Evolutionary conservation across 2,797 vertebrate genomes (phyloP).

Genomic region (Cyclopterus lumpus): DNA sequence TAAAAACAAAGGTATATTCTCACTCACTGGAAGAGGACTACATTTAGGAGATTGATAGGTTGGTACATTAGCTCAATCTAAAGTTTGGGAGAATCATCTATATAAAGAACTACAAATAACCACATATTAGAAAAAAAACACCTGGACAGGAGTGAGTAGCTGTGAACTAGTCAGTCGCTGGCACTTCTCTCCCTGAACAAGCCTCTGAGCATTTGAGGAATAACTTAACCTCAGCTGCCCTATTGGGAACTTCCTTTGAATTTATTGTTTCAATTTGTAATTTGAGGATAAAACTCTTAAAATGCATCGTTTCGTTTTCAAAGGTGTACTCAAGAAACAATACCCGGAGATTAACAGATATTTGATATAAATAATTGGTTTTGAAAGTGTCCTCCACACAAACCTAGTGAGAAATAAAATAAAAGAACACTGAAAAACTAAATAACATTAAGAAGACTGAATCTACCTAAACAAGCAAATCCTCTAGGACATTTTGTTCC

Average conservation of each 20-base stretch:
- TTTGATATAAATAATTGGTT: background rate
- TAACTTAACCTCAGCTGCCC: background rate
- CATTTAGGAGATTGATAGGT: background rate
- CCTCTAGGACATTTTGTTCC: conserved; percentile 44
- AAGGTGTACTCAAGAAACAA: background rate
- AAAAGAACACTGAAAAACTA: background rate
- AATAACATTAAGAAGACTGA: background rate
- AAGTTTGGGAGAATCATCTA: background rate
- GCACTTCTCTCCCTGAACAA: background rate
- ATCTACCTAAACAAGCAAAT: conserved; percentile 43
- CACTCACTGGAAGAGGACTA: background rate
- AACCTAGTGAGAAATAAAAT: background rate
- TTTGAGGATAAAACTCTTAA: background rate
- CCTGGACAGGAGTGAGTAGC: background rate
- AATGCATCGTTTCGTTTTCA: background rate
- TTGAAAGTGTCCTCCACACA: background rate
- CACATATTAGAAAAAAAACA: background rate
- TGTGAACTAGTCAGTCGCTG: too few species aligned
- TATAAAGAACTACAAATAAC: background rate
- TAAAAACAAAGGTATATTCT: background rate
- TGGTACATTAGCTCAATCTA: background rate
- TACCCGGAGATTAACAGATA: background rate
- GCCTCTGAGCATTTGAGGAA: background rate
- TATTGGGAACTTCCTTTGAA: background rate
- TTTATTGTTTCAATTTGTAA: background rate